A percentile compares a stretch with the other conserved stretches of the same genome.
Evolutionary conservation across 2,888 invertebrate species (phyloP).

Genomic region (Megastigmus dorsalis): DNA sequence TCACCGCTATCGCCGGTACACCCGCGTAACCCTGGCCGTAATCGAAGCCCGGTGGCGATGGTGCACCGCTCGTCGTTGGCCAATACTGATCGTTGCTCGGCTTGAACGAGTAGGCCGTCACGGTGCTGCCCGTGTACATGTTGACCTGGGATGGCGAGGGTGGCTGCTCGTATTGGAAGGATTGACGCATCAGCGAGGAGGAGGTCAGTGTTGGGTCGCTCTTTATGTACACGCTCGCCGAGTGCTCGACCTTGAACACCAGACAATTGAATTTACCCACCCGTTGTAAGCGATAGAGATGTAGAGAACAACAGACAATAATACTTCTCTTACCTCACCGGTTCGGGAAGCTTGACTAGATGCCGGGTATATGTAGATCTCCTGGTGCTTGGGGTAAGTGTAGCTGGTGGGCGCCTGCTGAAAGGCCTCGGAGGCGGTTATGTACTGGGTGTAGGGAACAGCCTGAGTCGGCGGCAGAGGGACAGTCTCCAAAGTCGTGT

Average conservation of each 20-base stretch:
- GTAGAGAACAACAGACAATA: no score
- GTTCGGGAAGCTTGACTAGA: constrained; percentile 63
- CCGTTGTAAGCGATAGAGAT: no score
- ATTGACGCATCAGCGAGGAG: constrained; percentile 77
- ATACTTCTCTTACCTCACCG: constrained; percentile 69
- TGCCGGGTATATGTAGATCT: constrained; percentile 66
- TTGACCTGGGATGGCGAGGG: constrained; percentile 80
- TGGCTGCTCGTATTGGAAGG: constrained; percentile 77
- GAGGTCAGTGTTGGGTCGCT: constrained; percentile 82
- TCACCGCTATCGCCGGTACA: constrained; percentile 69
- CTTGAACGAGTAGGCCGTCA: constrained; percentile 77
- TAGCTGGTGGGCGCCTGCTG: constrained; percentile 64
- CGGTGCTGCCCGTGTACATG: constrained; percentile 75
- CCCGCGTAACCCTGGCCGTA: constrained; percentile 57
- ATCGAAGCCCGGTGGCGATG: constrained; percentile 53
- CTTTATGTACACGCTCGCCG: constrained; percentile 79
- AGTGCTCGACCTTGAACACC: constrained; percentile 73
- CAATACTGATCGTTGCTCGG: constrained; percentile 66
- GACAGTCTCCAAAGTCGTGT: constrained; percentile 81
- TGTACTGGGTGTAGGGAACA: constrained; percentile 69
- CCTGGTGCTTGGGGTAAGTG: constrained; percentile 67
- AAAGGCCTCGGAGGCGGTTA: constrained; percentile 65
- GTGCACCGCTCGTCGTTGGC: constrained; percentile 55
- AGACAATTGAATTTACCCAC: no score
- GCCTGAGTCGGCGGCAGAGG: constrained; percentile 75